Evolutionary conservation across 2,797 vertebrate genomes (phyloP), one percentile per base, ranked within the genome.

Genomic region (Pantherophis vulpinus): DNA sequence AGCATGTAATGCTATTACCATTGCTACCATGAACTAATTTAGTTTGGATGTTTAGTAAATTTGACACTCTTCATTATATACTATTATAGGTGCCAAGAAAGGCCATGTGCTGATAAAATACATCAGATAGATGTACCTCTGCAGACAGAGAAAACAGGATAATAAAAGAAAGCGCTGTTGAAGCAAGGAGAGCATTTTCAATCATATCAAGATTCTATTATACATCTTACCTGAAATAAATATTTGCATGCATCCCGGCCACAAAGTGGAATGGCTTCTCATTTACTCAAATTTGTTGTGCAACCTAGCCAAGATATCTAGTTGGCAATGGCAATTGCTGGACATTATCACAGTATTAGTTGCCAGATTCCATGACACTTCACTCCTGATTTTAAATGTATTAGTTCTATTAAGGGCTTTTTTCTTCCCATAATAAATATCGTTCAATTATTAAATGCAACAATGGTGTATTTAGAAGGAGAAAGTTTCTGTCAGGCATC

Each of bases 41-140:
- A 56, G 47, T 55, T n/a, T 90, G n/a, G n/a, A 90, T 58, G 60
- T 90, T 93, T 87, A 93, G 37, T 90, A 89, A 66, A 70, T 93
- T 25, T 93, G 89, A 70, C 27, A 47, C 25, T 89, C 37, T 66
- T 79, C 74, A 87, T 90, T 70, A 70, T 59, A 86, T 93, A 61
- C 60, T 90, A 54, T 90, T 86, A 58, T 86, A 63, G 20, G 32
- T 86, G 58, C 32, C 79, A 63, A 83, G 7, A 89, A 37, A 83
- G 32, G 29, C 61, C 61, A 42, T 29, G 70, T 14, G 32, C 59
- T 87, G 51, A 56, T 87, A 47, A 70, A 58, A 32, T 16, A 87
- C 87, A 32, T 18, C 61, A 55, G 61, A 18, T 29, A 58, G 86
- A 90, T 58, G 63, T 25, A 42, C 51, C 27, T 61, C 7, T 42